These are phyloP conservation scores for Pica pica DNA, from an alignment of 2,113 vertebrate species.

Conservation along the genomic window DNA sequence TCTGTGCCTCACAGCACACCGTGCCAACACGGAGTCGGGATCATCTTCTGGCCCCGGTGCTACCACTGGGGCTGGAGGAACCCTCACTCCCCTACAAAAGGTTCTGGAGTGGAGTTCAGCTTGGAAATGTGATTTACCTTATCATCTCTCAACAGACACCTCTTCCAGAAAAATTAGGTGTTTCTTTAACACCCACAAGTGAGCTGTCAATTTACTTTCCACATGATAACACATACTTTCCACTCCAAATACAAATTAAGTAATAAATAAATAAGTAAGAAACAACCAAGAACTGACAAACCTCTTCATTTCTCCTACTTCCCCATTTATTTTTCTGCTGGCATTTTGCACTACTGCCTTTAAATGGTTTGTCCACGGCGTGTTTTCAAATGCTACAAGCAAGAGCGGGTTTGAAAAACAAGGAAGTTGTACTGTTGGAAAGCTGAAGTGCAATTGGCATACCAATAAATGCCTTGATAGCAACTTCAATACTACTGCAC, in stretches of 20 bases:
- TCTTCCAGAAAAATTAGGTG: background rate
- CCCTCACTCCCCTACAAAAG: background rate
- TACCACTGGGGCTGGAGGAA: background rate
- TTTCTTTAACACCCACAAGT: background rate
- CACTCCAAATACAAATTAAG: background rate
- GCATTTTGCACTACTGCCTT: background rate
- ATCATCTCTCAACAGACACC: background rate
- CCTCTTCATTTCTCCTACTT: background rate
- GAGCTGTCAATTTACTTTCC: slow-evolving; percentile 16
- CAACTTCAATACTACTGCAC: background rate
- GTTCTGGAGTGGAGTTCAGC: background rate
- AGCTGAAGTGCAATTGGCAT: background rate
- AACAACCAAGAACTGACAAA: background rate
- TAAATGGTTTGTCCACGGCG: background rate
- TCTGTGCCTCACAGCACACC: background rate
- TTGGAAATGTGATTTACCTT: background rate
- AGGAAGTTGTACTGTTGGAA: background rate
- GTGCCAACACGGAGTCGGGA: background rate
- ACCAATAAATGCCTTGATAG: background rate
- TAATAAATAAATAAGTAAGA: background rate
- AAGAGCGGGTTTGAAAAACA: background rate
- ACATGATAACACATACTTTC: background rate
- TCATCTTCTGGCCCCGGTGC: rapidly evolving
- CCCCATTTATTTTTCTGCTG: background rate
- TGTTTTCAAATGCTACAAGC: background rate